Evolutionary conservation across 1,140 invertebrate genomes (phyloP).

Genomic region (Melipona quadrifasciata): DNA sequence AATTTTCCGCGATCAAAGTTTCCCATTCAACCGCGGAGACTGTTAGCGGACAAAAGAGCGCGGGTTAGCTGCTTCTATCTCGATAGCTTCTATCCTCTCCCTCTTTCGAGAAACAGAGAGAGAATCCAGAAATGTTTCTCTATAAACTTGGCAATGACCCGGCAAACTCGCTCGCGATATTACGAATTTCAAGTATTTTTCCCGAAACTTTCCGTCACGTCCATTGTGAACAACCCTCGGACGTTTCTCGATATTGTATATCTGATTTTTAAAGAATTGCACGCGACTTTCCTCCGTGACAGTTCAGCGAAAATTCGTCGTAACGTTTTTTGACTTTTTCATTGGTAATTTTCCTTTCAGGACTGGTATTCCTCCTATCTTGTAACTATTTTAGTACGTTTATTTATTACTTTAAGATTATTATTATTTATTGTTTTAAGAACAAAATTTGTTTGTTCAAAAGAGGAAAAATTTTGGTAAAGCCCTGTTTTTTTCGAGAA

Average conservation of each 20-base stretch:
- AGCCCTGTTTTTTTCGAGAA: no score
- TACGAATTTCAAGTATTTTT: conserved; percentile 43
- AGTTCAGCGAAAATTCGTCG: no score
- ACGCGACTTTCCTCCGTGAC: background rate
- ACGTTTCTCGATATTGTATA: background rate
- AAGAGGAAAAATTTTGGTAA: no score
- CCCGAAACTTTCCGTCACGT: conserved; percentile 30
- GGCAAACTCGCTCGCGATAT: conserved; percentile 56
- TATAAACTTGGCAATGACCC: conserved; percentile 67
- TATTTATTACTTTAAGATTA: no score
- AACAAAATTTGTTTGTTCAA: no score
- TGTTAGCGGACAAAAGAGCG: conserved; percentile 52
- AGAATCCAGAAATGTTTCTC: conserved; percentile 60
- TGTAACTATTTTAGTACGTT: no score
- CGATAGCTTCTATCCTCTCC: background rate
- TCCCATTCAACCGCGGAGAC: conserved; percentile 50
- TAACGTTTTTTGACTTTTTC: no score
- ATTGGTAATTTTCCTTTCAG: no score
- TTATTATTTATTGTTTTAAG: no score
- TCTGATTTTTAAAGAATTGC: background rate
- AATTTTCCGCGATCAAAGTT: conserved; percentile 63
- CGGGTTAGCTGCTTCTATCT: conserved; percentile 38
- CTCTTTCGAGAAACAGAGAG: background rate
- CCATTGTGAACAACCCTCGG: background rate
- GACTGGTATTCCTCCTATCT: no score